These are phyloP conservation scores for Drosophila dunni DNA, from an alignment of 1,140 invertebrate species.

Conservation along the genomic window DNA sequence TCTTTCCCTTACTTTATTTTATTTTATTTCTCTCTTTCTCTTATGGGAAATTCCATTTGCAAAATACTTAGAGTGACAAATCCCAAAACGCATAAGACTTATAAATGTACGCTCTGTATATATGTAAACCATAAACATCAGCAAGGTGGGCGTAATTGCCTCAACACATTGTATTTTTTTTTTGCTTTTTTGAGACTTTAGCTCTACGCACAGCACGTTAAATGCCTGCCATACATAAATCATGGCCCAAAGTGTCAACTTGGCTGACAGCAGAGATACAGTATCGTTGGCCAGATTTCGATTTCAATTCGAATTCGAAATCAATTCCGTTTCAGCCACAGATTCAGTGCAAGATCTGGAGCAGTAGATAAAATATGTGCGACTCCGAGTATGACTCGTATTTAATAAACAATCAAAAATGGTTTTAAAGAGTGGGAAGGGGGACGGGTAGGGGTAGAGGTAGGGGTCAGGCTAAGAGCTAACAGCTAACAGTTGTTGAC, in stretches of 20 bases:
- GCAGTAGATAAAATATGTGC: slow-evolving; percentile 63
- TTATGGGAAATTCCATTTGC: slow-evolving; percentile 67
- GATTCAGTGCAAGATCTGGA: slow-evolving; percentile 61
- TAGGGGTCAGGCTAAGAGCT: not conserved
- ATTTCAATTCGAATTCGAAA: slow-evolving; percentile 29
- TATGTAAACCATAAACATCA: slow-evolving; percentile 12
- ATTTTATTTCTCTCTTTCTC: not conserved
- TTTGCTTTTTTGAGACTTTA: not conserved
- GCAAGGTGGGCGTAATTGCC: slow-evolving; percentile 75
- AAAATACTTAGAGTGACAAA: slow-evolving; percentile 33
- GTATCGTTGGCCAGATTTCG: slow-evolving; percentile 67
- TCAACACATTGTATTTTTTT: slow-evolving; percentile 53
- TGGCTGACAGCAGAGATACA: slow-evolving; percentile 63
- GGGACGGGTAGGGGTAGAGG: not conserved
- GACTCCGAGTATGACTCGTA: slow-evolving; percentile 57
- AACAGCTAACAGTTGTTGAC: slow-evolving; percentile 7
- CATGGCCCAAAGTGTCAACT: slow-evolving; percentile 68
- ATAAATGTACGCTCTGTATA: not conserved
- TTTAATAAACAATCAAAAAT: slow-evolving; percentile 34
- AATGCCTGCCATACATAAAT: slow-evolving; percentile 77
- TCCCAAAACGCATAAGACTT: slow-evolving; percentile 11
- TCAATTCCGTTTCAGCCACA: slow-evolving; percentile 35
- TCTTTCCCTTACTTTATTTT: slow-evolving; percentile 23
- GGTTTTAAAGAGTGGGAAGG: no score
- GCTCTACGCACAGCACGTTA: slow-evolving; percentile 55